Evolutionary conservation across 1,140 invertebrate species (phyloP), one percentile per base, ranked within the genome.

Genomic region (Drosophila kanapiae): DNA sequence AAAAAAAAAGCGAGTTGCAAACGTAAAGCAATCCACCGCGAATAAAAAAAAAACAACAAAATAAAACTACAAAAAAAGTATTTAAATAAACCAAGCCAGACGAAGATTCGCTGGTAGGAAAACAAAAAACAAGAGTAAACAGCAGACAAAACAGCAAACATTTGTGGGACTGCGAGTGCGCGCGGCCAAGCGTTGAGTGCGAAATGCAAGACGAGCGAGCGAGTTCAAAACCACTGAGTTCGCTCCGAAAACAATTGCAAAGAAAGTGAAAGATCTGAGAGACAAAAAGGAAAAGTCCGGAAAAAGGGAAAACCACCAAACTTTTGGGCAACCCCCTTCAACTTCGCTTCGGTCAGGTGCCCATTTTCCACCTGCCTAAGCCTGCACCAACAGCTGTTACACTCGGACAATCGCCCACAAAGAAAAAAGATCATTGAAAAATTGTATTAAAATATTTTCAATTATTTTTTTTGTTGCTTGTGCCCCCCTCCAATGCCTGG

Each of bases 161-260:
- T 47, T 70, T 78, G 63, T 58, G 48, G 48, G 48, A 70, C 77
- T 90, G 78, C 42, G 75, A 85, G 81, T 85, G 48, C 48, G 48
- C 48, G 85, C 56, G 81, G 75, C 85, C 84, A 90, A 81, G 84
- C 84, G 78, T 87, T 70, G 70, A 87, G 84, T 90, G 85, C 77
- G 72, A 88, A 88, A 80, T 63, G 75, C 78, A 75, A 77, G 84
- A 77, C 57, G 53, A 51, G 49, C 57, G 53, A 51, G 49, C 76
- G 67, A 51, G 74, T 49, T 78, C 65, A 74, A 85, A 78, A 67
- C 56, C 72, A 63, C 43, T 29, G 18, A 71, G 27, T 42, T 33
- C 61, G 70, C 80, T 54, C 74, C 67, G 14, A 72, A 82, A 70
- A 81, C 80, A 88, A 90, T 85, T 88, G 85, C 57, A 67, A 81